Percentiles rank a stretch among this genome's conserved stretches.
phyloP scores from a whole-genome alignment of 2,888 invertebrate genomes.

The Heteropelma amictum region DNA sequence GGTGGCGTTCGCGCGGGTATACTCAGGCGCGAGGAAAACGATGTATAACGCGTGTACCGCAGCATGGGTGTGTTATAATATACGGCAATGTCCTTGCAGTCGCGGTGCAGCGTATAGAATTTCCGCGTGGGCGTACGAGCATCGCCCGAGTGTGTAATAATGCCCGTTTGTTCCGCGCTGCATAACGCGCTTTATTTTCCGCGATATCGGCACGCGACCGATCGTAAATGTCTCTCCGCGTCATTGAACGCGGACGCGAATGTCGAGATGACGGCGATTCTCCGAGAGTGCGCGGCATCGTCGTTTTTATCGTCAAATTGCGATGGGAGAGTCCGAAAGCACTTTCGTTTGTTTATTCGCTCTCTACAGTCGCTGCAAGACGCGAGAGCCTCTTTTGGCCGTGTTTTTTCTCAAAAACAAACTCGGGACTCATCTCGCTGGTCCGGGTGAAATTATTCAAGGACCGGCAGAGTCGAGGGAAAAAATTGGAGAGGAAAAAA shows the following conservation, averaged over 20 bases:
- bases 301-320: slow-evolving; percentile 42
- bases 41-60: not conserved
- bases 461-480: not conserved
- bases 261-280: not conserved
- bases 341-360: too few species aligned
- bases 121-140: slow-evolving; percentile 41
- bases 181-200: slow-evolving; percentile 42
- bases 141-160: slow-evolving; percentile 25
- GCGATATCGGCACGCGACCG: slow-evolving; percentile 51
- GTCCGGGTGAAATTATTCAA: too few species aligned
- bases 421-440: too few species aligned
- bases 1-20: slow-evolving; percentile 12
- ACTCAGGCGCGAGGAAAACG: not conserved
- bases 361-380: too few species aligned
- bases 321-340: slow-evolving; percentile 23
- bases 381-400: too few species aligned
- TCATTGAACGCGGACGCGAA: slow-evolving; percentile 47
- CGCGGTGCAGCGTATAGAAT: slow-evolving; percentile 34
- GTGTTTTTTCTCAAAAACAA: too few species aligned
- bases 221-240: slow-evolving; percentile 53
- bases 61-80: not conserved
- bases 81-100: slow-evolving; percentile 36
- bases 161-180: slow-evolving; percentile 30
- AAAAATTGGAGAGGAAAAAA: not conserved
- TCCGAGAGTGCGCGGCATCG: not conserved